Percentiles rank a stretch among this genome's conserved stretches.
These are phyloP conservation scores for Habropoda laboriosa DNA, from an alignment of 1,140 invertebrate genomes.

Conservation along the genomic window DNA sequence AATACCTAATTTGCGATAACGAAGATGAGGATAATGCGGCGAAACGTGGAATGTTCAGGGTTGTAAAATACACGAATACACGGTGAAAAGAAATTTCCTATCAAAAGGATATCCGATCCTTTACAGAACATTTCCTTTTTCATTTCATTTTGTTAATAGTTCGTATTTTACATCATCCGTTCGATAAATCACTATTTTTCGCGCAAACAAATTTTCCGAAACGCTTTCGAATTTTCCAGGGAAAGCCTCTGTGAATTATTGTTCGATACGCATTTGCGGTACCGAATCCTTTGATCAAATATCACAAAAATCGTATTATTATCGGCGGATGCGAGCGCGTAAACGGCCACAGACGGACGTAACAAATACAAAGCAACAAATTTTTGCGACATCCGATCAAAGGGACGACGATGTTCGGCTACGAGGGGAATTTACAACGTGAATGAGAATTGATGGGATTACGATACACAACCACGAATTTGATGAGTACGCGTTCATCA, in stretches of 20 bases:
- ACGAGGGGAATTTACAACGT: constrained; percentile 28
- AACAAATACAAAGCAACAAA: constrained; percentile 32
- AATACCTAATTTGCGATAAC: constrained; percentile 2
- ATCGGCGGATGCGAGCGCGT: background rate
- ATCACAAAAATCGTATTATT: constrained; percentile 34
- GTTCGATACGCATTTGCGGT: background rate
- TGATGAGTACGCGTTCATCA: constrained; percentile 8
- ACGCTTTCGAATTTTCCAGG: too few species aligned
- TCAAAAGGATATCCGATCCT: too few species aligned
- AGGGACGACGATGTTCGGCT: background rate
- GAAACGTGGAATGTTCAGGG: background rate
- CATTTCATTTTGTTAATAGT: too few species aligned
- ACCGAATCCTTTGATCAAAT: constrained; percentile 38
- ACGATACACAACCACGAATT: background rate
- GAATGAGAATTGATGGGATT: constrained; percentile 39
- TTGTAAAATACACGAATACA: too few species aligned
- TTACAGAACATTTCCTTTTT: too few species aligned
- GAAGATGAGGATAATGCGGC: background rate
- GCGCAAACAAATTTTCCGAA: background rate
- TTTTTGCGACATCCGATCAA: constrained; percentile 42
- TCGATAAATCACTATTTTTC: background rate
- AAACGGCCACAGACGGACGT: background rate
- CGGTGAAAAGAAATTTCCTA: too few species aligned
- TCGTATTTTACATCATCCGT: background rate
- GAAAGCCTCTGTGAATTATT: background rate